Evolutionary conservation across 1,140 invertebrate genomes (phyloP).

Genomic region (Penaeus indicus): DNA sequence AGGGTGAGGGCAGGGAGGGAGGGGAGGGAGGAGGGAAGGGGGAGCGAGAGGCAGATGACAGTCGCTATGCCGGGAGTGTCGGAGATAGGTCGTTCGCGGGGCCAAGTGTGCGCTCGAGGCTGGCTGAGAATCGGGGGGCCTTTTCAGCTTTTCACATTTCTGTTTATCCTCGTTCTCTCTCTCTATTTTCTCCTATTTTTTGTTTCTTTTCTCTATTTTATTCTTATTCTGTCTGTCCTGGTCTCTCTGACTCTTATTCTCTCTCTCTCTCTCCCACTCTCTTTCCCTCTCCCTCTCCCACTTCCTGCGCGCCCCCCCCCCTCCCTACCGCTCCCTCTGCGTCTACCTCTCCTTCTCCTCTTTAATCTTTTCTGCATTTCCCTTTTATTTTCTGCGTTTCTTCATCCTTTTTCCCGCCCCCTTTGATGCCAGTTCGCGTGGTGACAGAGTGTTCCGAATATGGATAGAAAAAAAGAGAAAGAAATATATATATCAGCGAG

Average conservation of each 20-base stretch:
- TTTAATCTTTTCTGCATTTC: neutral
- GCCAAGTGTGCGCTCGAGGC: too few species aligned
- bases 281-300: too few species aligned
- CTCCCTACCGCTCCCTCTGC: neutral
- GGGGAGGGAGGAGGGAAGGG: neutral
- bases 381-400: too few species aligned
- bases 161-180: neutral
- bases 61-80: slow-evolving; percentile 1
- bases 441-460: neutral
- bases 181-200: neutral
- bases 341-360: neutral
- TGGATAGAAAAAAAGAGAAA: too few species aligned
- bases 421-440: neutral
- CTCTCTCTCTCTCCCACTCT: neutral
- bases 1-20: neutral
- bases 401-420: neutral
- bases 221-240: neutral
- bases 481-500: too few species aligned
- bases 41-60: neutral
- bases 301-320: neutral
- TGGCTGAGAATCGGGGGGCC: too few species aligned
- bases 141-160: too few species aligned
- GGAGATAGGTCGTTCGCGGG: neutral
- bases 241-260: neutral
- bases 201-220: too few species aligned